These are phyloP conservation scores for Idaea biselata DNA, from an alignment of 2,888 invertebrate species.

Conservation along the genomic window DNA sequence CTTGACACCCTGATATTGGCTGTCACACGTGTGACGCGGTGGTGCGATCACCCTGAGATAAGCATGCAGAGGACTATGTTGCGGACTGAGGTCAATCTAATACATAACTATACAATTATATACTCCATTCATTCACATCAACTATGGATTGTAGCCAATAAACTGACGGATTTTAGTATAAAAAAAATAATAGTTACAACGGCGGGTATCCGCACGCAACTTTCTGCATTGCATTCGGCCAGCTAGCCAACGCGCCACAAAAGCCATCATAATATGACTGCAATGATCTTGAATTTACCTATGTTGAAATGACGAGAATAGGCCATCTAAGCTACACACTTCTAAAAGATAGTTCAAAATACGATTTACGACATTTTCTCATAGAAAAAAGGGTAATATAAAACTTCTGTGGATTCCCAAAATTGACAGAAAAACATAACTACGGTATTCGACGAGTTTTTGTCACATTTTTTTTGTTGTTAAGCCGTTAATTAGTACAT, in stretches of 20 bases:
- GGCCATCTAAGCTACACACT: background rate
- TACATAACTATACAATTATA: background rate
- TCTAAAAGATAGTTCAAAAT: background rate
- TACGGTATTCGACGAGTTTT: constrained; percentile 17
- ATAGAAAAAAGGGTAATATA: background rate
- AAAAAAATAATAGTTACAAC: too few species aligned
- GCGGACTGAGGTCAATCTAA: background rate
- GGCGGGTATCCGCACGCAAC: too few species aligned
- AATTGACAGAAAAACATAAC: constrained; percentile 11
- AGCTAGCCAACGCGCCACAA: too few species aligned
- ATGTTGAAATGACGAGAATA: too few species aligned
- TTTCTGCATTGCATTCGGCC: too few species aligned
- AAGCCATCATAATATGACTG: too few species aligned
- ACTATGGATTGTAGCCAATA: too few species aligned
- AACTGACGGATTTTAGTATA: too few species aligned
- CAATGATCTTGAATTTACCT: too few species aligned
- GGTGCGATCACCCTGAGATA: background rate
- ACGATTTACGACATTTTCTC: background rate
- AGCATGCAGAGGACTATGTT: background rate
- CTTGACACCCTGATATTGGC: background rate
- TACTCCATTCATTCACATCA: too few species aligned
- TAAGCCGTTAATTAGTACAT: background rate
- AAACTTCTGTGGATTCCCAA: constrained; percentile 14
- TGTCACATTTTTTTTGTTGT: constrained; percentile 8
- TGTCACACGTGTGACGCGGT: background rate